These are phyloP conservation scores for Drosophila tanythrix DNA, from an alignment of 2,888 invertebrate species.

Conservation along the genomic window DNA sequence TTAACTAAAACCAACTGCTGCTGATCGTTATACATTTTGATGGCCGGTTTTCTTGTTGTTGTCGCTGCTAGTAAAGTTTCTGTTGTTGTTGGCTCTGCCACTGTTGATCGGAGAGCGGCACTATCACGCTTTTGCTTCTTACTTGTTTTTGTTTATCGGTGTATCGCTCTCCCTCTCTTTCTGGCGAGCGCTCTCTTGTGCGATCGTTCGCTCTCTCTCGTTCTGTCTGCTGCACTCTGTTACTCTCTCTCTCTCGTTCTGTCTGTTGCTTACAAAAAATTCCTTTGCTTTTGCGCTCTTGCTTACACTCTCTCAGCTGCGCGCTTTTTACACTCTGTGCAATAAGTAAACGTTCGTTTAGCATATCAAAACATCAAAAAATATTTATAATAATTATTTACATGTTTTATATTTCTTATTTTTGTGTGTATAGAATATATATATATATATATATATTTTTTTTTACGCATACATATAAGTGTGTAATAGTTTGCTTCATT, in stretches of 20 bases:
- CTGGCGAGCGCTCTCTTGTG: constrained; percentile 18
- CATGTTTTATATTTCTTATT: neutral
- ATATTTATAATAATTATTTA: neutral
- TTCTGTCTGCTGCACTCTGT: constrained; percentile 23
- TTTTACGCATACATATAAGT: neutral
- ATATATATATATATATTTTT: neutral
- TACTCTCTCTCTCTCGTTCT: constrained; percentile 2
- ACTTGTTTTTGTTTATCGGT: constrained; percentile 49
- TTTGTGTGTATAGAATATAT: neutral
- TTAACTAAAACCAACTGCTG: constrained; percentile 79
- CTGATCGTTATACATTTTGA: constrained; percentile 69
- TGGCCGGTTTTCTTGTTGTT: constrained; percentile 54
- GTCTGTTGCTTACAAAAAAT: constrained; percentile 35
- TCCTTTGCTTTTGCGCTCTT: constrained; percentile 36
- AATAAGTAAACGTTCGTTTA: constrained; percentile 33
- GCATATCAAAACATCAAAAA: neutral
- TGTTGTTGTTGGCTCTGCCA: constrained; percentile 39
- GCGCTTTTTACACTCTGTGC: constrained; percentile 64
- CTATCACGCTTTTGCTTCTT: constrained; percentile 56
- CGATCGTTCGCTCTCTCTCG: constrained; percentile 2
- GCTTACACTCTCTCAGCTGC: constrained; percentile 35
- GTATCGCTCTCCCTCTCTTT: constrained; percentile 28
- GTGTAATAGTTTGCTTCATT: neutral
- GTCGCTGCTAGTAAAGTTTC: constrained; percentile 37
- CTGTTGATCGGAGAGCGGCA: constrained; percentile 46